A percentile compares a stretch with the other conserved stretches of the same genome.
phyloP scores from a whole-genome alignment of 1,140 invertebrate genomes.

The Uloborus diversus region DNA sequence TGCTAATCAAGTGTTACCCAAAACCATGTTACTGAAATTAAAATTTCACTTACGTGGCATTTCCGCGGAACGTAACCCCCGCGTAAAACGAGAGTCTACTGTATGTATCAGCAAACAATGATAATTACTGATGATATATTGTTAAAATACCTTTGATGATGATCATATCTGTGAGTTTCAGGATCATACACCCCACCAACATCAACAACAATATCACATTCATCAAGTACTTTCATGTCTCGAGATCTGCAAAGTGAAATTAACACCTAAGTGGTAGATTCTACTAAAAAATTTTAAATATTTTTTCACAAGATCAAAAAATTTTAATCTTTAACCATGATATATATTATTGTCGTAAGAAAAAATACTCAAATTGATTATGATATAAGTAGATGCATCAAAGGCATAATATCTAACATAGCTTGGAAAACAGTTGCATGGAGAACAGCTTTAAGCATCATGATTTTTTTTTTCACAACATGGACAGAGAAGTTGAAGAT shows the following conservation, averaged over 20 bases:
- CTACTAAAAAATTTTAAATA: not conserved
- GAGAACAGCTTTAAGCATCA: too few species aligned
- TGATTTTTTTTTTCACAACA: too few species aligned
- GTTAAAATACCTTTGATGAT: slow-evolving; percentile 86
- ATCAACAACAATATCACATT: slow-evolving; percentile 95
- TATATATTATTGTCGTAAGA: not conserved
- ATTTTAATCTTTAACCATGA: not conserved
- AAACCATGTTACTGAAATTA: too few species aligned
- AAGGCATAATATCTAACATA: too few species aligned
- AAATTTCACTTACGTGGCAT: too few species aligned
- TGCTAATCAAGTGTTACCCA: too few species aligned
- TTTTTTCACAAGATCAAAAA: not conserved
- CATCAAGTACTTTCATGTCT: slow-evolving; percentile 74
- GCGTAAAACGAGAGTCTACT: too few species aligned
- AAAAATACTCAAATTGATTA: not conserved
- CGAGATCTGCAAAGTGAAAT: slow-evolving; percentile 68
- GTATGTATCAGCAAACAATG: too few species aligned
- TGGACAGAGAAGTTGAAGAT: too few species aligned
- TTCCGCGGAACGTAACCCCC: too few species aligned
- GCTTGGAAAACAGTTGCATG: too few species aligned
- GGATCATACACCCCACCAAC: slow-evolving; percentile 92
- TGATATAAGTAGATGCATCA: not conserved
- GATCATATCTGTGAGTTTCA: slow-evolving; percentile 83
- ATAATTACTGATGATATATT: too few species aligned
- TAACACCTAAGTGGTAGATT: not conserved